Base-by-base conservation (phyloP, 2,888 invertebrate species). In the Cenopis cana region DNA sequence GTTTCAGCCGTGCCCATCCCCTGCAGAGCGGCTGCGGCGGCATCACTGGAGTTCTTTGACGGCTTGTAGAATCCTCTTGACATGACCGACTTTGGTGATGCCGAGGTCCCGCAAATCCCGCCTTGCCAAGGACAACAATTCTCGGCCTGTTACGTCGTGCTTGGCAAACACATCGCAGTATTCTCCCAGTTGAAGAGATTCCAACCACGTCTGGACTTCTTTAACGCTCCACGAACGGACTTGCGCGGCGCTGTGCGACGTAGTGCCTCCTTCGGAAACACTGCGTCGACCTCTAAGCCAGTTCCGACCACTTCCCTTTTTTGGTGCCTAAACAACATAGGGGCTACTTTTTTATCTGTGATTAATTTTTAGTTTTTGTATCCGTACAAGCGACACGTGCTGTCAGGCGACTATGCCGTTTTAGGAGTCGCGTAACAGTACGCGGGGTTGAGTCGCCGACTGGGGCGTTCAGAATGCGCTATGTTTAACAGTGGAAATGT, bases 61-160 rank as follows among this genome's bases (percentile, higher is more conserved):
- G 24, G 97, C 98, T 87, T 98, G 98, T 76, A 98, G 95, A 77
- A 99, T 97, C 82, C 99, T 95, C 91, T 99, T 99, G 38, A 99
- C 96, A 87, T 99, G 99, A 0, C 99, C 99, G 64, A 99, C 98
- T 93, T 99, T 99, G 11, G 96, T 96, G 67, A 99, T 96, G 10
- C 99, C 99, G 57, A 99, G 94, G 77, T 99, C 99, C 85, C 98
- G 96, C 5, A 98, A 94, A 86, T 98, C 98, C 17, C 98, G 94
- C 65, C 98, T 94, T 2, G 98, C 98, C 70, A 99, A 91, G 0
- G 97, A 96, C 4, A 98, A 94, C 38, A 99, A 94, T 85, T 99
- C 99, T 46, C 97, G 94, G 1, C 99, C 99, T 41, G 98, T 95
- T 81, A 99, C 97, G 90, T 99, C 99, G 85, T 99, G 98, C 69